Evolutionary conservation across 2,113 vertebrate species (phyloP).

Genomic region (Typhlomys cinereus): DNA sequence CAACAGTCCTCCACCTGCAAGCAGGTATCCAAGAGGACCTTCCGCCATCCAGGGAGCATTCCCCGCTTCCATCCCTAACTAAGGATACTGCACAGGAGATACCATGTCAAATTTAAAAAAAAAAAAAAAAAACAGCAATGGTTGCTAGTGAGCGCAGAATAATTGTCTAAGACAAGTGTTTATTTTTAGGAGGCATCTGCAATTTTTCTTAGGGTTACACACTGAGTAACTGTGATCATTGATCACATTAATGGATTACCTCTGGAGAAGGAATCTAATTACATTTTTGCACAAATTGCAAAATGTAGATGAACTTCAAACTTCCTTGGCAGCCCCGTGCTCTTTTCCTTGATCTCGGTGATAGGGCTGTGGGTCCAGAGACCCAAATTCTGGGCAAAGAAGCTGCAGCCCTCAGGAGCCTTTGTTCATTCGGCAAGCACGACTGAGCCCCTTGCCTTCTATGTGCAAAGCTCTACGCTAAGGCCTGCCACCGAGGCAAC

Average conservation of each 20-base stretch:
- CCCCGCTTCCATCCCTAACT: background rate
- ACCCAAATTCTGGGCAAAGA: background rate
- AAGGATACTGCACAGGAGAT: background rate
- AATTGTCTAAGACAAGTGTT: conserved; percentile 51
- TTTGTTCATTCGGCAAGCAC: background rate
- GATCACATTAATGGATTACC: conserved; percentile 56
- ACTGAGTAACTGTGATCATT: conserved; percentile 29
- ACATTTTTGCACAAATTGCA: conserved; percentile 64
- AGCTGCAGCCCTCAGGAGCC: background rate
- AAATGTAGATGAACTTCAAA: conserved; percentile 62
- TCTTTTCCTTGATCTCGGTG: background rate
- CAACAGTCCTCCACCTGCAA: too few relatives aligned
- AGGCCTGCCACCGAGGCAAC: accelerated
- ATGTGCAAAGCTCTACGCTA: accelerated
- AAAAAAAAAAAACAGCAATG: background rate
- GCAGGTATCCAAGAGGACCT: background rate
- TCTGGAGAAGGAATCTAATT: conserved; percentile 69
- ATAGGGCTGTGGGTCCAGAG: background rate
- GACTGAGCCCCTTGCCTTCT: background rate
- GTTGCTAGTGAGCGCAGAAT: background rate
- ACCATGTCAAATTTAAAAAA: background rate
- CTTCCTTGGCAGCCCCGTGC: background rate
- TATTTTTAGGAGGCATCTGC: conserved; percentile 59
- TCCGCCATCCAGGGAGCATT: background rate
- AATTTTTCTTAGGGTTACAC: conserved; percentile 59